These are phyloP conservation scores for Ennomos erosarius DNA, from an alignment of 2,888 invertebrate species.

Conservation along the genomic window DNA sequence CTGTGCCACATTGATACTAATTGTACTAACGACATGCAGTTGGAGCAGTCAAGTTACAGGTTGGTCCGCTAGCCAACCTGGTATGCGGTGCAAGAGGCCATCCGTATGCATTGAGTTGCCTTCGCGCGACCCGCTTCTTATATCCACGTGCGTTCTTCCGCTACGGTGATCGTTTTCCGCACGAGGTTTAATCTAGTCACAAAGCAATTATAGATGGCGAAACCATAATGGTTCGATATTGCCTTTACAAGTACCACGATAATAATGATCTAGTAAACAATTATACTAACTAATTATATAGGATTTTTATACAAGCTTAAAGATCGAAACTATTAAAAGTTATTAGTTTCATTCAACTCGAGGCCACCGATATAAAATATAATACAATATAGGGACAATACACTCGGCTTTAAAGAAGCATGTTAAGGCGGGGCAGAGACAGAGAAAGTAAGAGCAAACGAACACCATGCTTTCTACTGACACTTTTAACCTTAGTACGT, in stretches of 20 bases:
- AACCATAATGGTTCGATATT: too few species aligned
- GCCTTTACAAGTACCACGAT: too few species aligned
- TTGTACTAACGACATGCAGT: constrained; percentile 42
- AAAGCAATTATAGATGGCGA: too few species aligned
- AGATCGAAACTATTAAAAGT: neutral
- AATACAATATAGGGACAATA: neutral
- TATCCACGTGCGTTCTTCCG: constrained; percentile 37
- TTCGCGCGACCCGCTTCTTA: constrained; percentile 35
- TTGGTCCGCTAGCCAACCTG: constrained; percentile 73
- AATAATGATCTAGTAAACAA: too few species aligned
- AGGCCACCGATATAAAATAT: too few species aligned
- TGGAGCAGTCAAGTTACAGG: constrained; percentile 68
- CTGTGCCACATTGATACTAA: constrained; percentile 4
- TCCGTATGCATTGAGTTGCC: constrained; percentile 55
- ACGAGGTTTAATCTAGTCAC: neutral
- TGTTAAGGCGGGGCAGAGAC: constrained; percentile 52
- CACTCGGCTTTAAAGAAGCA: constrained; percentile 22
- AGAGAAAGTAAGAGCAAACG: constrained; percentile 77
- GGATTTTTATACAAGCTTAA: too few species aligned
- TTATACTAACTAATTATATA: too few species aligned
- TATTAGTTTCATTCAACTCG: too few species aligned
- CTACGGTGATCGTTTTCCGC: constrained; percentile 23
- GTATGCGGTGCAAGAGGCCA: constrained; percentile 62
- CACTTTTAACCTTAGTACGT: constrained; percentile 58
- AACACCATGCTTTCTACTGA: constrained; percentile 67